Evolutionary conservation across 37 sponge, comb jelly and placozoan genomes (phyloP), one percentile per base, ranked within the genome.

Genomic region (Beroe ovata): DNA sequence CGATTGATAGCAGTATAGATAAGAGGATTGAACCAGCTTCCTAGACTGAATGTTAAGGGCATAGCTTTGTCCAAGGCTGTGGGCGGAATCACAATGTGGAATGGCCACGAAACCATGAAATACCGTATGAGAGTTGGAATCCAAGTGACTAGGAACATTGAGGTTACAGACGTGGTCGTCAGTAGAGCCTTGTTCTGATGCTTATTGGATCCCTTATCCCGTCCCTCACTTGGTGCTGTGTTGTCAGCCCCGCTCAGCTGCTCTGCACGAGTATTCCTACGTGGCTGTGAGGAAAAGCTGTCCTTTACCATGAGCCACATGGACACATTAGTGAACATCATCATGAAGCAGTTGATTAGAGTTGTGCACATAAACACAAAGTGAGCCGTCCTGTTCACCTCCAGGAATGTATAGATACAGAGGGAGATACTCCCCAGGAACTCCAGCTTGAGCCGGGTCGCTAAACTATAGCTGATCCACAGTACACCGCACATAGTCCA

Each of bases 351-450:
- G 47, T 20, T 39, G 25, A 77, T 21, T 16, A 42, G n/a, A 23
- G 84, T 42, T 42, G 11, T n/a, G 33, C 84, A 40, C 84, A 77
- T 77, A 54, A 77, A 77, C 25, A 77, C 26, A 20, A 77, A 77
- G 47, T 77, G 84, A 4, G 84, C 22, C 36, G 4, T 23, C 26
- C 54, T 33, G 8, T 39, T 29, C 1, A 54, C 42, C 1, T 42
- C 54, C 1, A n/a, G 18, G 47, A 77, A 77, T 1, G 84, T 77
- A 54, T 77, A 77, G 38, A 77, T 35, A 23, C 84, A 77, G 8
- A 42, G 35, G 38, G n/a, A 11, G 1, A 42, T 41, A 4, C 21
- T 42, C 14, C 54, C n/a, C 36, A 32, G 26, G 42, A 77, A 41
- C 25, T 42, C 25, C 25, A 77, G 42, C 22, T 39, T 39, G 84